Base-by-base conservation (phyloP, 2,888 invertebrate genomes). In the Cheilosia variabilis region DNA sequence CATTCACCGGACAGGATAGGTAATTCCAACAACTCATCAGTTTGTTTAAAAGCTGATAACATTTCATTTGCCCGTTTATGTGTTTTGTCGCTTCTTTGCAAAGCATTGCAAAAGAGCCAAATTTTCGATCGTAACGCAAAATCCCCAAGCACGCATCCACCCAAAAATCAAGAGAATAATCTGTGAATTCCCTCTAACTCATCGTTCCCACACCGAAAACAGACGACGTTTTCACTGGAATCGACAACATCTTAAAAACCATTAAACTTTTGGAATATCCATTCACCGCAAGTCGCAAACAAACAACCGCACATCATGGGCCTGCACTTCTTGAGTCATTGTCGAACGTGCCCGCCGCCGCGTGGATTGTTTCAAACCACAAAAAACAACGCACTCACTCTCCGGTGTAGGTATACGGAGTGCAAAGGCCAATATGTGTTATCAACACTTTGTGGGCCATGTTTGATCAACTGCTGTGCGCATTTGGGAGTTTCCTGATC, bases 401-500 rank as follows among this genome's bases (percentile, higher is more conserved):
- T n/a, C n/a, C 45, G 45, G 19, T 19, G n/a, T n/a, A n/a, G n/a
- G n/a, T 37, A 37, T 37, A 13, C 37, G 37, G 37, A 9, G 47
- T 47, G 9, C 47, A 45, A 45, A 45, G 45, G 45, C 24, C 34
- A 52, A 6, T 7, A 31, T 31, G 31, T 31, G 27, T 7, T 27
- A 6, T 27, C 6, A 27, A 6, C 6, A 27, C 27, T 57, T 65
- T 65, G 57, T 60, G n/a, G 4, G 5, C 47, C 47, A n/a, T 75
- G 43, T 76, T 76, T 76, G 76, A 43, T 68, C 76, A 76, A 75
- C 10, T 65, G 65, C 22, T 37, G 45, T 27, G 22, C 24, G n/a
- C 37, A 60, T 45, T 53, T 69, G 77, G 77, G 76, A 68, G 68
- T 68, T 77, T 77, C 76, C 76, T 76, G 68, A 77, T 68, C 43